Conservation (phyloP, 2,888 invertebrate species). For the Platynereis dumerilii region DNA sequence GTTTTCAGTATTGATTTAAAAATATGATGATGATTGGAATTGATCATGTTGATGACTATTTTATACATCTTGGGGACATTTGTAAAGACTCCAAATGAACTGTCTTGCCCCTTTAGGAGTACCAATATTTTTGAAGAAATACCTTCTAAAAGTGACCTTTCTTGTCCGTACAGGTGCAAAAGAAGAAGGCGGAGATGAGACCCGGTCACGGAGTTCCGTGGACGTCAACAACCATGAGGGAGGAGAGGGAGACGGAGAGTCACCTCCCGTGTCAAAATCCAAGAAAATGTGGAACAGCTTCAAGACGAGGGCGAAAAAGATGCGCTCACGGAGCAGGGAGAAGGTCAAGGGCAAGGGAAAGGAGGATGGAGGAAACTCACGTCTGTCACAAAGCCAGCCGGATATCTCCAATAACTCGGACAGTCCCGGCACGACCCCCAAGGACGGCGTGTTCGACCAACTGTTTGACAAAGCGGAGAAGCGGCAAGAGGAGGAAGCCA, state of each 20-base stretch:
- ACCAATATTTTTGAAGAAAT: too few species aligned
- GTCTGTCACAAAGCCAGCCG: slow-evolving; percentile 18
- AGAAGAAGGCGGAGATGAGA: slow-evolving; percentile 15
- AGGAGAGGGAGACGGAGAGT: slow-evolving; percentile 11
- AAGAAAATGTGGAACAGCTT: slow-evolving; percentile 20
- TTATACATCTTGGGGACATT: too few species aligned
- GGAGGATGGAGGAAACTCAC: slow-evolving; percentile 12
- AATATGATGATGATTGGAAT: too few species aligned
- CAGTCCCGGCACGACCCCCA: slow-evolving; percentile 13
- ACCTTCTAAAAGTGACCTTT: too few species aligned
- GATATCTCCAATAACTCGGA: slow-evolving; percentile 16
- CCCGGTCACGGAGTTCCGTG: slow-evolving; percentile 22
- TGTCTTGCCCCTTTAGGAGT: too few species aligned
- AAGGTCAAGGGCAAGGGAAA: slow-evolving; percentile 9
- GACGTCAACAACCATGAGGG: slow-evolving; percentile 11
- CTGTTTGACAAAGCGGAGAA: slow-evolving; percentile 7
- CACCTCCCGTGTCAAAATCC: slow-evolving; percentile 17
- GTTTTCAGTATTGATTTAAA: too few species aligned
- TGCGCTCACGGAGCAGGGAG: slow-evolving; percentile 21
- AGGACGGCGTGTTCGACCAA: slow-evolving; percentile 13
- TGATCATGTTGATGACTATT: too few species aligned
- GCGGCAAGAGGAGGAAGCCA: neutral
- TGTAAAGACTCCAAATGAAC: too few species aligned
- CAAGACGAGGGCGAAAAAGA: slow-evolving; percentile 10
- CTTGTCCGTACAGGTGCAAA: slow-evolving; percentile 18